Evolutionary conservation across 2,888 invertebrate species (phyloP), one percentile per base, ranked within the genome.

Genomic region (Labia minor): DNA sequence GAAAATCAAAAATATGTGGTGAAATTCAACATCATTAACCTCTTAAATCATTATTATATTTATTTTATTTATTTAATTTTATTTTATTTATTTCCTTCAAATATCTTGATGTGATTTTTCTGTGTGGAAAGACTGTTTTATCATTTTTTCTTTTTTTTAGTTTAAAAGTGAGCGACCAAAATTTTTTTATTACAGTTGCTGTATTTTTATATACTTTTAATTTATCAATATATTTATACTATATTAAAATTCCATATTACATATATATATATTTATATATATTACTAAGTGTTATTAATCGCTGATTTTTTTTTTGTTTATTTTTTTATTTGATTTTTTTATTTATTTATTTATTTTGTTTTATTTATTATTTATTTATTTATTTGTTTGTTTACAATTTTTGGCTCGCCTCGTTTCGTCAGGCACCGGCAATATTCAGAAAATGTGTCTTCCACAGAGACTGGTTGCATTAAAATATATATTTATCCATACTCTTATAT

Each of bases 371-470:
- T 65, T 66, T 21, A 62, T 26, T 19, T 21, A 62, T 20, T 16
- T 18, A n/a, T 16, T 19, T 33, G 19, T 19, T 63, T 33, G 62
- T 62, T 62, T 66, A 8, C 62, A 49, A 49, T 8, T 49, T 11
- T n/a, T 49, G 14, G 49, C 3, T 49, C 49, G 49, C 49, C 49
- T 4, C 14, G 49, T 49, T 3, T 14, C 16, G 49, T 14, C 49
- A n/a, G 49, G 49, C 49, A n/a, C 49, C 49, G 49, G 49, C 49
- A 3, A 49, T 49, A 79, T 85, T 88, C 89, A 88, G 89, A 89
- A 89, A 89, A 89, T 89, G 88, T 89, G 89, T 85, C 85, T 85
- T 85, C 83, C 84, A 85, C 83, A 81, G 81, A 82, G 78, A 81
- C 81, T 80, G 77, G 75, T 62, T 62, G 19, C 19, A 21, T 19